Evolutionary conservation across 2,888 invertebrate species (phyloP).

Genomic region (Oxytorus armatus): DNA sequence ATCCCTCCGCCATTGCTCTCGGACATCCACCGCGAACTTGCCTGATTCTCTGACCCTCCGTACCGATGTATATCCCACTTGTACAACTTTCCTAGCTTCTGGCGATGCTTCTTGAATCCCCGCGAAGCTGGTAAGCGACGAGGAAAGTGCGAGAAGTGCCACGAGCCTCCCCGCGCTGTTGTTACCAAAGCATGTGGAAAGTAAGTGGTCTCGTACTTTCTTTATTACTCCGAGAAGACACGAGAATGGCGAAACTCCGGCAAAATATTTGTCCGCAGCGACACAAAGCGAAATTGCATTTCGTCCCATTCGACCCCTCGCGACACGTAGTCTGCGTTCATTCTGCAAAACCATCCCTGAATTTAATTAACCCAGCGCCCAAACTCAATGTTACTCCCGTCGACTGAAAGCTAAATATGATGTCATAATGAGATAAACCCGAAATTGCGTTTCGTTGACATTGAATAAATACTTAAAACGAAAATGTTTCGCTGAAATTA

Average conservation of each 20-base stretch:
- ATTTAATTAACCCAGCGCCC: slow-evolving; percentile 3
- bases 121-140: slow-evolving; percentile 60
- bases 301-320: slow-evolving; percentile 25
- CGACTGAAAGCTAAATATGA: no score
- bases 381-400: slow-evolving; percentile 16
- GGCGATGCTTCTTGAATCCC: slow-evolving; percentile 28
- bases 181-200: slow-evolving; percentile 63
- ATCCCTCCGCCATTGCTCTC: slow-evolving; percentile 22
- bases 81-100: slow-evolving; percentile 54
- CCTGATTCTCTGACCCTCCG: slow-evolving; percentile 34
- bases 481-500: no score
- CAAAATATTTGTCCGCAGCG: slow-evolving; percentile 61
- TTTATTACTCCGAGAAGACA: slow-evolving; percentile 17
- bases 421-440: no score
- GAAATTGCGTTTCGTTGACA: no score
- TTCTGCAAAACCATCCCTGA: not conserved
- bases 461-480: no score
- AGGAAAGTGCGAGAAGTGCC: slow-evolving; percentile 58
- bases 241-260: slow-evolving; percentile 33
- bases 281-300: slow-evolving; percentile 53
- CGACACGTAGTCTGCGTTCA: no score
- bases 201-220: slow-evolving; percentile 46
- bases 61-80: slow-evolving; percentile 1
- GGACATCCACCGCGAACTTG: slow-evolving; percentile 45
- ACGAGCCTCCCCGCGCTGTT: slow-evolving; percentile 30